Percentiles rank a stretch among this genome's conserved stretches.
These are phyloP conservation scores for Diorhabda carinulata DNA, from an alignment of 1,140 invertebrate species.

Conservation along the genomic window DNA sequence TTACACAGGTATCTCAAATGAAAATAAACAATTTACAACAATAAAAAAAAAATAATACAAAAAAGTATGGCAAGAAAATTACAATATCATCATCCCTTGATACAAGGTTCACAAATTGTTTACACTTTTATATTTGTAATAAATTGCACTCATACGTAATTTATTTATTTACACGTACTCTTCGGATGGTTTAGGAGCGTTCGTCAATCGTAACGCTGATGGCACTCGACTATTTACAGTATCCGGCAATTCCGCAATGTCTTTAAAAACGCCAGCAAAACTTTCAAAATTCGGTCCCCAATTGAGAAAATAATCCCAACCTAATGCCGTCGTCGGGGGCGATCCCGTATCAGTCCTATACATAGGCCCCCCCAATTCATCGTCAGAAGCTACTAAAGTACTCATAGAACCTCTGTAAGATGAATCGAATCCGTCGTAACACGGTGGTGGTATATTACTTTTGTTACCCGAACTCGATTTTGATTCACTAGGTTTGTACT, in stretches of 20 bases:
- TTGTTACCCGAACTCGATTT: slow-evolving; percentile 52
- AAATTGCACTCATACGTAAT: slow-evolving; percentile 13
- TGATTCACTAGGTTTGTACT: slow-evolving; percentile 70
- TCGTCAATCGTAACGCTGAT: slow-evolving; percentile 61
- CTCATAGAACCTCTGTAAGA: slow-evolving; percentile 90
- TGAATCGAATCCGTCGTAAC: slow-evolving; percentile 88
- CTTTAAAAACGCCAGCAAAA: slow-evolving; percentile 91
- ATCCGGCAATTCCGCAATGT: slow-evolving; percentile 91
- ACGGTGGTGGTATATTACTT: slow-evolving; percentile 65
- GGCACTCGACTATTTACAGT: slow-evolving; percentile 62
- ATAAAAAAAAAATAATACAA: slow-evolving; percentile 36
- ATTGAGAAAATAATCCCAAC: slow-evolving; percentile 91
- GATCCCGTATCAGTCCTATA: slow-evolving; percentile 75
- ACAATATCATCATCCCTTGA: slow-evolving; percentile 37
- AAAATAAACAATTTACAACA: slow-evolving; percentile 10
- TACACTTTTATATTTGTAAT: slow-evolving; percentile 18
- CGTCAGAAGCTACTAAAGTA: slow-evolving; percentile 87
- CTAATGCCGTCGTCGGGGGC: slow-evolving; percentile 66
- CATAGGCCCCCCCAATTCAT: slow-evolving; percentile 72
- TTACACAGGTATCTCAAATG: slow-evolving; percentile 10
- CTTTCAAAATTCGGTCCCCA: slow-evolving; percentile 96
- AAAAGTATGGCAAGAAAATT: slow-evolving; percentile 44
- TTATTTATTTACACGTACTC: slow-evolving; percentile 59
- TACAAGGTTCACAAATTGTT: slow-evolving; percentile 37
- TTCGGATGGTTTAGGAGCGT: slow-evolving; percentile 71